phyloP scores from a whole-genome alignment of 92 coral and sea anemone species.

The Epizoanthus scotinus region DNA sequence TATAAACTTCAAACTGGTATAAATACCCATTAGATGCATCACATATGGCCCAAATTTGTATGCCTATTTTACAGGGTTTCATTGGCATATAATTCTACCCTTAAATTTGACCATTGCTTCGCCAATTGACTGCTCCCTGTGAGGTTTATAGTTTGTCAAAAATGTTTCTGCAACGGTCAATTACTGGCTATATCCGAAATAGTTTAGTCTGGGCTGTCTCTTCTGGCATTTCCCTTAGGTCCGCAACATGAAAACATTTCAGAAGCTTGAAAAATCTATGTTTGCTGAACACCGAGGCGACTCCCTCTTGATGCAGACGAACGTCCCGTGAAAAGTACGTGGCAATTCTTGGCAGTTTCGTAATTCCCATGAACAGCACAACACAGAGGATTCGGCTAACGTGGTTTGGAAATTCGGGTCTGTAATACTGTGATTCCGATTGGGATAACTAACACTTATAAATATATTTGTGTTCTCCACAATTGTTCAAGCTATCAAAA shows the following conservation, averaged over 20 bases:
- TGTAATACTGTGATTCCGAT: no score
- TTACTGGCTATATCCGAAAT: background rate
- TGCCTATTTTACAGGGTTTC: conserved; percentile 18
- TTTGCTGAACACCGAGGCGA: conserved; percentile 15
- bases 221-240: conserved; percentile 23
- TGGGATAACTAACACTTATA: no score
- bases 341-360: conserved; percentile 7
- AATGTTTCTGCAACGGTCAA: background rate
- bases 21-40: conserved; percentile 44
- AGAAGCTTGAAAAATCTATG: conserved; percentile 13
- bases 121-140: no score
- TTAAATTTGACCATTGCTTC: conserved; percentile 4
- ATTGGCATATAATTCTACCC: conserved; percentile 16
- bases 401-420: no score
- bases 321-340: conserved; percentile 18
- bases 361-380: conserved; percentile 15
- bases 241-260: conserved; percentile 2
- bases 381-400: conserved; percentile 20
- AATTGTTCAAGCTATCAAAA: no score
- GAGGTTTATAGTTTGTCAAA: background rate
- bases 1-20: conserved; percentile 39
- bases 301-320: conserved; percentile 7
- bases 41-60: conserved; percentile 13
- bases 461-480: no score
- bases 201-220: background rate